Percentiles rank a stretch among this genome's conserved stretches.
phyloP scores from a whole-genome alignment of 2,888 invertebrate species.

The Athrips mouffetella region DNA sequence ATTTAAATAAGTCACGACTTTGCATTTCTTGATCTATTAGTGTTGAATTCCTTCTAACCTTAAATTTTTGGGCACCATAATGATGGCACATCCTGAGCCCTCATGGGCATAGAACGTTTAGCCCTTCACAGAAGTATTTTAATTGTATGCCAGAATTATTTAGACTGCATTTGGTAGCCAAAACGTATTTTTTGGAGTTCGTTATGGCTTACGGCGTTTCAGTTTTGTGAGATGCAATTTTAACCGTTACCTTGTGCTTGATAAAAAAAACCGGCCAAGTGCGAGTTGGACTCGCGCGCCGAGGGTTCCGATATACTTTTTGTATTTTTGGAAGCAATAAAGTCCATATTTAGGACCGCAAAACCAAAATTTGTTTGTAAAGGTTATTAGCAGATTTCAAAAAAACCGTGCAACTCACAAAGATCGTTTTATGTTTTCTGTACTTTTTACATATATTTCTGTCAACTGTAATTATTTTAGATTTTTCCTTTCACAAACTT shows the following conservation, averaged over 20 bases:
- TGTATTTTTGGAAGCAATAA: too few relatives aligned
- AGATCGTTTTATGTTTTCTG: too few relatives aligned
- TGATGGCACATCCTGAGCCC: slow-evolving; percentile 13
- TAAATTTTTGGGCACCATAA: not conserved
- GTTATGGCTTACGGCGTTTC: slow-evolving; percentile 1
- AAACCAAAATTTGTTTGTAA: too few relatives aligned
- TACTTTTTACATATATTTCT: too few relatives aligned
- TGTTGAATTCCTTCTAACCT: slow-evolving; percentile 1
- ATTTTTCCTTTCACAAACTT: too few relatives aligned
- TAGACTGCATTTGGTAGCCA: slow-evolving; percentile 23
- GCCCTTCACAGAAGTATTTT: slow-evolving; percentile 29
- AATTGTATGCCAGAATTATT: slow-evolving; percentile 25
- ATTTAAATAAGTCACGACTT: not conserved
- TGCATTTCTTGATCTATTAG: not conserved
- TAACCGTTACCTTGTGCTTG: not conserved
- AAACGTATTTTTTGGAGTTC: not conserved
- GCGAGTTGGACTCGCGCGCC: too few relatives aligned
- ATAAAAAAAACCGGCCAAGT: too few relatives aligned
- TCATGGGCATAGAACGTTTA: slow-evolving; percentile 30
- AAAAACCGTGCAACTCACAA: too few relatives aligned
- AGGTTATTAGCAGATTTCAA: too few relatives aligned
- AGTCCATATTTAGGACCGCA: too few relatives aligned
- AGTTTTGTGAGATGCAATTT: not conserved
- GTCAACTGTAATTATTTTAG: too few relatives aligned
- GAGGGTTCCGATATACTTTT: too few relatives aligned